A percentile compares a stretch with the other conserved stretches of the same genome.
Conservation (phyloP, 2,113 vertebrate genomes). For the Callipepla californica region DNA sequence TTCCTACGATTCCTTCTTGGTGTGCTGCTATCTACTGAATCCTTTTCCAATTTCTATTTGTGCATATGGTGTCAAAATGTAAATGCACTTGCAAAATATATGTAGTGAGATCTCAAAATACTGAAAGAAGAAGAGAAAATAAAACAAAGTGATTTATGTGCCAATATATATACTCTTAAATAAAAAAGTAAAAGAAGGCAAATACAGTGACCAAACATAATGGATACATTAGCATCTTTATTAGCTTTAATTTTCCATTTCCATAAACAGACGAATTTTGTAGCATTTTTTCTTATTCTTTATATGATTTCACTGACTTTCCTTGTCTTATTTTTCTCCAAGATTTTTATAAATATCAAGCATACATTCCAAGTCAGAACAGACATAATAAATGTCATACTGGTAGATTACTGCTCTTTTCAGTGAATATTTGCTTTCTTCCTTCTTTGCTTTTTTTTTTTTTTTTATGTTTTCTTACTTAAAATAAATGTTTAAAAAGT, state of each 20-base stretch:
- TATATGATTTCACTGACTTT: neutral
- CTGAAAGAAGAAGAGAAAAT: neutral
- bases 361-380: neutral
- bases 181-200: neutral
- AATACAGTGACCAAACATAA: neutral
- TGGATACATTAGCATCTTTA: neutral
- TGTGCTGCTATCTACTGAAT: neutral
- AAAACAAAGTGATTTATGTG: neutral
- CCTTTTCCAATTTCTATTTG: neutral
- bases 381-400: neutral
- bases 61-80: neutral
- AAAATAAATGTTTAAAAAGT: neutral
- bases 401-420: neutral
- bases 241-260: neutral
- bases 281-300: neutral
- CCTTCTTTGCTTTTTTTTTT: neutral
- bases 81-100: neutral
- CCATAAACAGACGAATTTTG: rapidly evolving
- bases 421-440: neutral
- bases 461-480: neutral
- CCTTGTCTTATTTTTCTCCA: neutral
- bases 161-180: neutral
- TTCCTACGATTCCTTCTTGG: neutral
- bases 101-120: neutral
- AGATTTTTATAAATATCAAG: neutral